Base-by-base conservation (phyloP, 2,797 vertebrate genomes). In the Coregonus suidteri region DNA sequence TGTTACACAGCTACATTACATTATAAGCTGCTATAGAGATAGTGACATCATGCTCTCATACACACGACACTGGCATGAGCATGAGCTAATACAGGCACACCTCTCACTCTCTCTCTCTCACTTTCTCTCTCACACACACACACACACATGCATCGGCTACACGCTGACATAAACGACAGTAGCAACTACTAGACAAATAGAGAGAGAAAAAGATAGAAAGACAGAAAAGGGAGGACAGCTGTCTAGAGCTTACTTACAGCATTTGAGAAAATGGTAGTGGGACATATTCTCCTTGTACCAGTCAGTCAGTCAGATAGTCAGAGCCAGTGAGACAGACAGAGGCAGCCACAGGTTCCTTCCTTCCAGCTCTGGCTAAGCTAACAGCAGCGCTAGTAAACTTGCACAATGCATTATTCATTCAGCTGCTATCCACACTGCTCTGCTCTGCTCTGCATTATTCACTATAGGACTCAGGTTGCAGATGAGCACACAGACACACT, bases 251-350 rank as follows among this genome's bases (percentile, higher is more conserved):
- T 97, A 98, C 97, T 98, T 93, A 98, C 97, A 98, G 95, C 97
- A 97, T 94, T 98, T 98, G 95, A 98, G 97, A 91, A 98, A 98
- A 95, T 96, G 95, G 85, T 96, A 98, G 93, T 98, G 96, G 95
- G 97, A 97, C 97, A 98, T 98, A 91, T 93, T 96, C 90, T 94
- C 93, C 86, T 86, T 86, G 75, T 76, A 5, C 66, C 80, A 77
- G 77, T 82, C 81, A 77, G 78, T 37, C 34, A 65, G 47, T 64
- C 7, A 71, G 51, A 3, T 9, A 53, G 54, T 20, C 77, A n/a
- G 34, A 20, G n/a, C 2, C 31, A 68, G 34, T 3, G 15, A 75
- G 52, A 3, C 82, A 82, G 76, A 81, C 77, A 83, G 85, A 71
- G 84, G 91, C 85, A 87, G 91, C 94, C 84, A 92, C 89, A 92